phyloP scores from a whole-genome alignment of 2,888 invertebrate genomes.

The Bellardia pandia region DNA sequence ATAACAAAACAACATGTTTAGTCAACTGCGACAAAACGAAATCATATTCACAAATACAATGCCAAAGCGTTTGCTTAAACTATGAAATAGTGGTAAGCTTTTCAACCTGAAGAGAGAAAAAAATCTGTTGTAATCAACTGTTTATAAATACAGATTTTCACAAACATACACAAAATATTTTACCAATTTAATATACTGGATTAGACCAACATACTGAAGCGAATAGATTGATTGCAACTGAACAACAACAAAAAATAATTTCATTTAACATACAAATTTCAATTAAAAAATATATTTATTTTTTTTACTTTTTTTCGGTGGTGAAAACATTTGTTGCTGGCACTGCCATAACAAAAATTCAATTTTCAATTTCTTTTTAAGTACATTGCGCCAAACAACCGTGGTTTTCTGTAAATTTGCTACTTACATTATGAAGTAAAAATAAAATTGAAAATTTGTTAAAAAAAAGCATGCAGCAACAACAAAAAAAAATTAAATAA shows the following conservation, averaged over 20 bases:
- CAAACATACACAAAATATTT: constrained; percentile 13
- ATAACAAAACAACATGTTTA: constrained; percentile 71
- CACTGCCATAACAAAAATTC: constrained; percentile 69
- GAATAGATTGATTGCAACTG: constrained; percentile 29
- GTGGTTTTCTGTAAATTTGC: constrained; percentile 58
- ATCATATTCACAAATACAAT: constrained; percentile 54
- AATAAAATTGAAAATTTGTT: constrained; percentile 64
- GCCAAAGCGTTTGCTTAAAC: neutral
- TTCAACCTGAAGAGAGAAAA: neutral
- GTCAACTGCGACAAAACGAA: constrained; percentile 70
- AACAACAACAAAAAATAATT: constrained; percentile 36
- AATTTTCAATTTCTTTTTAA: constrained; percentile 74
- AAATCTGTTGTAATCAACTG: constrained; percentile 38
- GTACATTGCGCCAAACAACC: constrained; percentile 63
- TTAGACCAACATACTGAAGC: constrained; percentile 35
- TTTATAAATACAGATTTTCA: constrained; percentile 8
- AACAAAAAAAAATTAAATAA: neutral
- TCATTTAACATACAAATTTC: constrained; percentile 72
- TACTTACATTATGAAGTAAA: constrained; percentile 43
- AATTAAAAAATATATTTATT: constrained; percentile 68
- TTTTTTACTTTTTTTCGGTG: constrained; percentile 31
- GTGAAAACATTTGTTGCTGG: constrained; percentile 68
- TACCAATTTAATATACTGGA: constrained; percentile 47
- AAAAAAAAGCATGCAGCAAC: constrained; percentile 39
- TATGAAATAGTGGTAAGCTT: constrained; percentile 20